phyloP scores from a whole-genome alignment of 1,140 invertebrate species.

The Stenopsyche tienmushanensis region DNA sequence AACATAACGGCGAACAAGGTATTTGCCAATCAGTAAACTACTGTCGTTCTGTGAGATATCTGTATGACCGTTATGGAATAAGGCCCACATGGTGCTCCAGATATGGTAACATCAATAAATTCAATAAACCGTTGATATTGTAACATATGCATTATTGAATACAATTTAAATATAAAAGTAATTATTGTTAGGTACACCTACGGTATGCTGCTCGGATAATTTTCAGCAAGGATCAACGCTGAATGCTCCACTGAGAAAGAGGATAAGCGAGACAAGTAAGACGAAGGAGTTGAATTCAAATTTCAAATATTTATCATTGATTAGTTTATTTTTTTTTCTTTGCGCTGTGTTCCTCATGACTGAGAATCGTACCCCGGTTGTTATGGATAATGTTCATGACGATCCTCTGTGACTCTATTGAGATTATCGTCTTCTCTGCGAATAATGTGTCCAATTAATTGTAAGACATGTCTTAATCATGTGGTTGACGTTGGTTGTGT shows the following conservation, averaged over 20 bases:
- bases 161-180: conserved; percentile 2
- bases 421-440: too few species aligned
- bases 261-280: too few species aligned
- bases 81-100: conserved; percentile 11
- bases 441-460: too few species aligned
- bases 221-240: too few species aligned
- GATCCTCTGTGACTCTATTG: not conserved
- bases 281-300: too few species aligned
- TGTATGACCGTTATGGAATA: not conserved
- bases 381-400: too few species aligned
- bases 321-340: too few species aligned
- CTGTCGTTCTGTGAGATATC: not conserved
- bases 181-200: not conserved
- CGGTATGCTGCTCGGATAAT: not conserved
- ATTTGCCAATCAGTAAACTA: not conserved
- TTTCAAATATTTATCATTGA: too few species aligned
- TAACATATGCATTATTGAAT: not conserved
- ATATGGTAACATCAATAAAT: not conserved
- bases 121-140: not conserved
- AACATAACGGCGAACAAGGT: not conserved
- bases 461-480: not conserved
- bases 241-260: too few species aligned
- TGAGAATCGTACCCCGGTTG: too few species aligned
- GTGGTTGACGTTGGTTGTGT: not conserved
- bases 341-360: too few species aligned